A percentile compares a stretch with the other conserved stretches of the same genome.
phyloP scores from a whole-genome alignment of 2,113 vertebrate species.

The Telmatochromis brachygnathus region DNA sequence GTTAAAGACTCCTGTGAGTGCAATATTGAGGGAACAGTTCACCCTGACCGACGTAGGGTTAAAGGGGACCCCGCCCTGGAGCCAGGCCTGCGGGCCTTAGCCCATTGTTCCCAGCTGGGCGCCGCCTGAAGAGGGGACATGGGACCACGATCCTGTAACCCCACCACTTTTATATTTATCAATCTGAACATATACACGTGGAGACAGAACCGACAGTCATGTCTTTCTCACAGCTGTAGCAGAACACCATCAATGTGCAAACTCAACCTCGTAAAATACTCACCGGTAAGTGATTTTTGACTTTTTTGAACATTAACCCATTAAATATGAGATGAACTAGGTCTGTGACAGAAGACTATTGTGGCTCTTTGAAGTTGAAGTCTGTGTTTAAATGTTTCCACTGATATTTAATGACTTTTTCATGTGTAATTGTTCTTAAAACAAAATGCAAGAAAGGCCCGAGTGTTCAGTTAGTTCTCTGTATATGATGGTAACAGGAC shows the following conservation, averaged over 20 bases:
- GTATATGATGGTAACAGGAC: background rate
- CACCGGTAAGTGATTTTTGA: background rate
- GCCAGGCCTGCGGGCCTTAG: background rate
- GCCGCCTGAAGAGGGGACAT: background rate
- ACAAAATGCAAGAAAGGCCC: background rate
- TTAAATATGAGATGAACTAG: background rate
- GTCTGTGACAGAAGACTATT: background rate
- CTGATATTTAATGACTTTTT: background rate
- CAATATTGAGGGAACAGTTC: background rate
- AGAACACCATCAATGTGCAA: background rate
- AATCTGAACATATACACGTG: rapidly evolving
- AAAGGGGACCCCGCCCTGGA: background rate
- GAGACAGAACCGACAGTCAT: background rate
- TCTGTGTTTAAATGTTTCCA: background rate
- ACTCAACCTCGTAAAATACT: background rate
- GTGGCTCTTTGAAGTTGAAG: background rate
- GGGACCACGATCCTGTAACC: background rate
- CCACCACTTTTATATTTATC: background rate
- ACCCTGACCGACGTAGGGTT: background rate
- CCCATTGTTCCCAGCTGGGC: background rate
- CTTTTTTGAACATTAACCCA: background rate
- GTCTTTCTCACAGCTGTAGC: background rate
- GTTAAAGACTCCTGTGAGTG: background rate
- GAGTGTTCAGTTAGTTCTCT: background rate
- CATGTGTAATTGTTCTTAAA: background rate